Evolutionary conservation across 2,888 invertebrate species (phyloP).

Genomic region (Yponomeuta plumbellus): DNA sequence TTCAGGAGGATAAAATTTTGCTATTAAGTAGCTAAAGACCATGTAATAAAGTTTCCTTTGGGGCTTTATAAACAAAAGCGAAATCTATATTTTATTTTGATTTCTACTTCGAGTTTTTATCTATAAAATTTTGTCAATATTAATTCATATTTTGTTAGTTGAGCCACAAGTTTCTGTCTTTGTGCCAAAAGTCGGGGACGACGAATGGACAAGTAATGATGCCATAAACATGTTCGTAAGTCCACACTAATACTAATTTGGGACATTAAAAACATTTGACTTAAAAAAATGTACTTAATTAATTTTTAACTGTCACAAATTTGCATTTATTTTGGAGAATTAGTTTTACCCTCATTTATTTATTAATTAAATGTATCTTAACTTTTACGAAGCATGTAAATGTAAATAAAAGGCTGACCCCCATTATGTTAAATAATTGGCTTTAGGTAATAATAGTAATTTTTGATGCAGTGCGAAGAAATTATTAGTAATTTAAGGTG

Average conservation of each 20-base stretch:
- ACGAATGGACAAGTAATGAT: no score
- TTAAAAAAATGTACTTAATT: conserved; percentile 55
- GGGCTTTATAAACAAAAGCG: no score
- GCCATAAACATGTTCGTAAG: no score
- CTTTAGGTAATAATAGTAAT: conserved; percentile 24
- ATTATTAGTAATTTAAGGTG: conserved; percentile 34
- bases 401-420: conserved; percentile 59
- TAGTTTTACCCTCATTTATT: no score
- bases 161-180: no score
- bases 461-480: no score
- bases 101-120: no score
- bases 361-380: conserved; percentile 31
- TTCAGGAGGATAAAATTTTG: not conserved
- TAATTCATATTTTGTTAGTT: no score
- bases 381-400: conserved; percentile 37
- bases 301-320: conserved; percentile 37
- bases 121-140: no score
- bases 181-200: no score
- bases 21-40: not conserved
- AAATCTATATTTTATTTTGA: no score
- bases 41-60: not conserved
- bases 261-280: conserved; percentile 32
- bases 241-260: not conserved
- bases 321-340: conserved; percentile 37
- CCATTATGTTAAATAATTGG: conserved; percentile 39